Evolutionary conservation across 2,113 vertebrate genomes (phyloP).

Genomic region (Phrynosoma blainvillii): DNA sequence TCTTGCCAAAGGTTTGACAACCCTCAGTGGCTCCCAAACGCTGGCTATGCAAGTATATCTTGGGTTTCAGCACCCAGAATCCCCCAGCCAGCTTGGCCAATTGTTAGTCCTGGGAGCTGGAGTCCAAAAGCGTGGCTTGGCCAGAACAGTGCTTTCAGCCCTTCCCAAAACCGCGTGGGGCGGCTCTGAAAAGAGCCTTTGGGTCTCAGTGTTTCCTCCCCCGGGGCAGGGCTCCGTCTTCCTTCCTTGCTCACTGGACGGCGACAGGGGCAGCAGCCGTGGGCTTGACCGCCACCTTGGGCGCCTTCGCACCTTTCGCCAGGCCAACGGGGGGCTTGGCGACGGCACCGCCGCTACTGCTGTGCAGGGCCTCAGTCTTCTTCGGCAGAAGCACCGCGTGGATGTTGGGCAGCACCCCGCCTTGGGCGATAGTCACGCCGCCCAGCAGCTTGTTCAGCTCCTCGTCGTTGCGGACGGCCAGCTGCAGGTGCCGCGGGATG

Average conservation of each 20-base stretch:
- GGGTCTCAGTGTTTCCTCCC: constrained; percentile 51
- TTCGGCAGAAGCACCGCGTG: constrained; percentile 81
- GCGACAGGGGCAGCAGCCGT: background rate
- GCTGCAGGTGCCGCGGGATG: constrained; percentile 18
- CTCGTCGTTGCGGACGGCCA: constrained; percentile 29
- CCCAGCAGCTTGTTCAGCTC: constrained; percentile 80
- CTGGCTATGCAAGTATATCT: too few relatives aligned
- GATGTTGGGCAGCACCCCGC: constrained; percentile 82
- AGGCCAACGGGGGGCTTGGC: background rate
- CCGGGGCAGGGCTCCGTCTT: background rate
- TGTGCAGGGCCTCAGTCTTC: constrained; percentile 55
- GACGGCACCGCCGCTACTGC: background rate
- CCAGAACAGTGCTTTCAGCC: too few relatives aligned
- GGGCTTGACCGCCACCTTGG: background rate
- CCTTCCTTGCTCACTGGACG: background rate
- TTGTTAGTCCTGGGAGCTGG: background rate
- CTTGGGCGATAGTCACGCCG: constrained; percentile 82
- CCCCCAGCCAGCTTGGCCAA: too few relatives aligned
- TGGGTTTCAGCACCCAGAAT: too few relatives aligned
- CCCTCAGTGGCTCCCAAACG: too few relatives aligned
- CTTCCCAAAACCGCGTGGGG: too few relatives aligned
- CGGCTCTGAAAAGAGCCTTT: constrained; percentile 40
- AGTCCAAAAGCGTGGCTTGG: too few relatives aligned
- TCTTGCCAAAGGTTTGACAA: too few relatives aligned
- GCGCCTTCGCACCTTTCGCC: background rate